These are phyloP conservation scores for Drosophila mulleri DNA, from an alignment of 2,888 invertebrate genomes.

Conservation along the genomic window DNA sequence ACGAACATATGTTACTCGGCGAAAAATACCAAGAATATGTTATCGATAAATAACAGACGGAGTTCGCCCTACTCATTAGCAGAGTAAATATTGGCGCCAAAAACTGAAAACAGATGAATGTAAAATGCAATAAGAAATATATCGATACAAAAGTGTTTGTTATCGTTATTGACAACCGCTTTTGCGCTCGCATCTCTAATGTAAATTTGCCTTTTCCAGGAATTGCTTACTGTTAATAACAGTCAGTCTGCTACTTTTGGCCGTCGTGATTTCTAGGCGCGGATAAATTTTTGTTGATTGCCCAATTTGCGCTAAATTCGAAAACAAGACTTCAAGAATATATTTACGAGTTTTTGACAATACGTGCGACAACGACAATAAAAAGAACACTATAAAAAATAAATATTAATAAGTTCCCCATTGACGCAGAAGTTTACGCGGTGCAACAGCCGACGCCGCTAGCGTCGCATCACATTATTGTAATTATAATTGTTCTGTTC, in stretches of 20 bases:
- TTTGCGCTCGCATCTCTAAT: conserved; percentile 31
- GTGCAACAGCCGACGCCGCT: conserved; percentile 28
- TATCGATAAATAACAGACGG: conserved; percentile 25
- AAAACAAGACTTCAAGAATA: conserved; percentile 53
- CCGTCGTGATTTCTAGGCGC: conserved; percentile 63
- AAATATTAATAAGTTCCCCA: conserved; percentile 20
- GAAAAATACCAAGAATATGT: conserved; percentile 3
- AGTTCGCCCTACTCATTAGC: background rate
- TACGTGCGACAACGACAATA: conserved; percentile 33
- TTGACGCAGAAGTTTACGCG: conserved; percentile 23
- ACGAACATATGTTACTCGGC: conserved; percentile 33
- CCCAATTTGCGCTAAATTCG: conserved; percentile 58
- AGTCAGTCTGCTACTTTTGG: conserved; percentile 59
- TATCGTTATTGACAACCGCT: conserved; percentile 23
- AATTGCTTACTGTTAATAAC: conserved; percentile 46
- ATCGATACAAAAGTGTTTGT: conserved; percentile 25
- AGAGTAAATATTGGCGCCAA: background rate
- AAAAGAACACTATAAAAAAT: conserved; percentile 22
- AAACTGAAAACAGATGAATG: background rate
- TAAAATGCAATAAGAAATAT: background rate
- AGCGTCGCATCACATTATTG: conserved; percentile 52
- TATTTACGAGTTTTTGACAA: conserved; percentile 54
- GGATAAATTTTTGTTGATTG: conserved; percentile 43
- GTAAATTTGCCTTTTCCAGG: conserved; percentile 17
- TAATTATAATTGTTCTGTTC: conserved; percentile 58